These are phyloP conservation scores for Eublepharis macularius DNA, from an alignment of 2,113 vertebrate species.

Conservation along the genomic window DNA sequence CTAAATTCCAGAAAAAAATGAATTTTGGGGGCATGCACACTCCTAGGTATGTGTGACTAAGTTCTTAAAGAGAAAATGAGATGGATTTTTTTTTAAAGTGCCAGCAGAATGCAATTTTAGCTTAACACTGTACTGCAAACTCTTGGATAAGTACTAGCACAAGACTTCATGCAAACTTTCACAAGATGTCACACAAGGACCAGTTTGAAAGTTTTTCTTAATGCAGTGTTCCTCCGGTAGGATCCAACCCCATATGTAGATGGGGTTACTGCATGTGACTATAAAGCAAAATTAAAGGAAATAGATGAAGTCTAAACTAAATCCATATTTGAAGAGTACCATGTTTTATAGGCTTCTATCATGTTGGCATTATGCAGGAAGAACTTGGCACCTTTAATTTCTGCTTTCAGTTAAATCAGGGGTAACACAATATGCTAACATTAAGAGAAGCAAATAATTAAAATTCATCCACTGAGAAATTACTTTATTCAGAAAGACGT, in stretches of 20 bases:
- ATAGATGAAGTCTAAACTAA: not conserved
- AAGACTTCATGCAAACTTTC: too few relatives aligned
- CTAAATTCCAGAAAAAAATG: too few relatives aligned
- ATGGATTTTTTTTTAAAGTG: too few relatives aligned
- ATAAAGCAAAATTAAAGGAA: not conserved
- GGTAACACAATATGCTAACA: not conserved
- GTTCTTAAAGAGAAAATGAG: too few relatives aligned
- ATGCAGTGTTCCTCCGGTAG: too few relatives aligned
- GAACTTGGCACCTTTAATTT: constrained; percentile 10
- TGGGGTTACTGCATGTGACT: not conserved
- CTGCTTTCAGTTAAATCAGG: not conserved
- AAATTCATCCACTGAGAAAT: not conserved
- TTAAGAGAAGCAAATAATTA: constrained; percentile 1
- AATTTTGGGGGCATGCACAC: too few relatives aligned
- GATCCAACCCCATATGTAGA: not conserved
- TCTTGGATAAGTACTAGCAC: too few relatives aligned
- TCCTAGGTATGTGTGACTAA: too few relatives aligned
- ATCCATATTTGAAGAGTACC: not conserved
- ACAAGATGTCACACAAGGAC: too few relatives aligned
- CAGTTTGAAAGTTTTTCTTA: too few relatives aligned
- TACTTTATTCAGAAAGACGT: not conserved
- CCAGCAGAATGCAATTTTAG: too few relatives aligned
- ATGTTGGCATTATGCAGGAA: not conserved
- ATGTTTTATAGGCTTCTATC: not conserved
- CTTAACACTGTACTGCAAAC: too few relatives aligned